phyloP scores from a whole-genome alignment of 2,797 vertebrate genomes.

The Microtus californicus region DNA sequence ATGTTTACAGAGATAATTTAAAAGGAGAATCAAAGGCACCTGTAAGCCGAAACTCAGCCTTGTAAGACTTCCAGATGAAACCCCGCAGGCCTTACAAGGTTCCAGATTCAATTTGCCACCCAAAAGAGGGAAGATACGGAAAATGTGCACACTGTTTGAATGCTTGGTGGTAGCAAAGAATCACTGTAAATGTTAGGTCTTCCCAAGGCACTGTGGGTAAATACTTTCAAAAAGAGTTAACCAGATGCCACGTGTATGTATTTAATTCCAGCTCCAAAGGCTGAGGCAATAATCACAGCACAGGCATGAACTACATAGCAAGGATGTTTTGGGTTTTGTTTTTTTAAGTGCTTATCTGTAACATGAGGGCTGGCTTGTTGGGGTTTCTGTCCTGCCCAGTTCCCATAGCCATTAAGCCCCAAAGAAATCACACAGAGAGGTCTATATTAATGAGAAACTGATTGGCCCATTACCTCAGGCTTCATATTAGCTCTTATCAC shows the following conservation, averaged over 20 bases:
- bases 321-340: background rate
- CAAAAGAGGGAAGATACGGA: background rate
- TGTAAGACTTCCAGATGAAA: background rate
- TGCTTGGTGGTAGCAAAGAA: background rate
- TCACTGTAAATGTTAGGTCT: background rate
- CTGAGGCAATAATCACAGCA: background rate
- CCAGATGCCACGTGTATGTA: too few relatives aligned
- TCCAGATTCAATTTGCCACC: background rate
- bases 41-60: background rate
- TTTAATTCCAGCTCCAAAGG: background rate
- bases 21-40: background rate
- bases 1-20: background rate
- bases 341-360: constrained; percentile 4
- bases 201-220: background rate
- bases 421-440: too few relatives aligned
- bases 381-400: too few relatives aligned
- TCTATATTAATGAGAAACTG: too few relatives aligned
- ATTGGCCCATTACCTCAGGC: too few relatives aligned
- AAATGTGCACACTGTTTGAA: background rate
- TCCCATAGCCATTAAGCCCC: too few relatives aligned
- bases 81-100: background rate
- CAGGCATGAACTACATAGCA: background rate
- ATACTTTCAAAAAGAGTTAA: background rate
- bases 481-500: too few relatives aligned
- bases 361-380: too few relatives aligned